Evolutionary conservation across 2,888 invertebrate genomes (phyloP), one percentile per base, ranked within the genome.

Genomic region (Cybosia mesomella): DNA sequence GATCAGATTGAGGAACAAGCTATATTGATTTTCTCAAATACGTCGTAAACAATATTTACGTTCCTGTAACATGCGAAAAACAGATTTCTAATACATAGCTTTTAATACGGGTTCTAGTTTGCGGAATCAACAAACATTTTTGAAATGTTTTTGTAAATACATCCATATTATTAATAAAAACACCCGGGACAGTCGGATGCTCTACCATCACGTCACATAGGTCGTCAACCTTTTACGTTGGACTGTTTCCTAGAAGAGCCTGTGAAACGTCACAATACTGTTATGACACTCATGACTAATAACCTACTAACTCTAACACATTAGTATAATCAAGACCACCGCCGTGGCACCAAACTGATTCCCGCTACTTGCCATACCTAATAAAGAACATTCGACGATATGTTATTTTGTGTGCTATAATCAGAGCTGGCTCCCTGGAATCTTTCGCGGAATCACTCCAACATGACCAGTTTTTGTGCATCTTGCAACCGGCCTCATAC

Each of bases 401-500:
- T 73, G 74, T 80, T 78, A 78, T 82, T 82, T 75, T 74, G 82
- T 82, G 74, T 64, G 78, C 76, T 73, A 77, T 71, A 78, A 82
- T 72, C 74, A 80, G 82, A 77, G 79, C 77, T 77, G 82, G 72
- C 82, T 83, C 87, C 83, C 81, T 78, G 88, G 85, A 92, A 93
- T 89, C 88, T 93, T 58, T 94, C 93, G 88, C 79, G 80, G 94
- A 94, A 94, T 85, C 88, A 83, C 85, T 85, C 84, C 79, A 83
- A 81, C 82, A 80, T 79, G 86, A 86, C 91, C 85, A 85, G 83
- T 94, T 94, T 94, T 94, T 94, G 86, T 74, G 59, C 22, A 58
- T 63, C 75, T 77, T 77, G 74, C 86, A 76, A 83, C 80, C 85
- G 85, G 81, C 83, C 87, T 88, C 88, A 89, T 91, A 90, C 90